phyloP scores from a whole-genome alignment of 2,888 invertebrate species.

The Parnassius apollo region DNA sequence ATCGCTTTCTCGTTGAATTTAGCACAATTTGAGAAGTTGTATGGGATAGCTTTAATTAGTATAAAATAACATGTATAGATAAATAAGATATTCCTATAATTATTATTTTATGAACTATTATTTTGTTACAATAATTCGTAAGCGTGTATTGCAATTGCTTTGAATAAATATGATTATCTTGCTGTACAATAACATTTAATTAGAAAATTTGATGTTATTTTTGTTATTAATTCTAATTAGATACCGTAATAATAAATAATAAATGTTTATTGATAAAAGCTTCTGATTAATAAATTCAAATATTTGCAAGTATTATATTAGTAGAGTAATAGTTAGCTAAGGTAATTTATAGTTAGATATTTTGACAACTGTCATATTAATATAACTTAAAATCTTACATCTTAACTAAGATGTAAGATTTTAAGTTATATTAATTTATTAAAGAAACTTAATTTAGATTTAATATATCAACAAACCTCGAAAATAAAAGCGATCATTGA shows the following conservation, averaged over 20 bases:
- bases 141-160: constrained; percentile 10
- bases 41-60: constrained; percentile 81
- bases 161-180: constrained; percentile 18
- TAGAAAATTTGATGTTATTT: constrained; percentile 1
- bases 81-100: constrained; percentile 39
- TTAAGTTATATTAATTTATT: constrained; percentile 4
- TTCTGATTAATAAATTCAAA: constrained; percentile 6
- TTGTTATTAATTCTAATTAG: background rate
- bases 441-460: constrained; percentile 21
- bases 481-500: background rate
- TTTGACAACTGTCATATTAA: too few species aligned
- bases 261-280: constrained; percentile 7
- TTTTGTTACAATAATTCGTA: constrained; percentile 10
- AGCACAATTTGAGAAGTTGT: constrained; percentile 73
- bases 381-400: constrained; percentile 13
- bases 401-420: constrained; percentile 8
- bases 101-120: constrained; percentile 18
- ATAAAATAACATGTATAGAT: constrained; percentile 48
- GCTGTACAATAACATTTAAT: constrained; percentile 2
- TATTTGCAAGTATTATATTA: constrained; percentile 16
- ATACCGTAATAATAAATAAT: constrained; percentile 1
- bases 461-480: constrained; percentile 7
- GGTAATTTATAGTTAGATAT: constrained; percentile 16
- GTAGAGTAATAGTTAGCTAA: constrained; percentile 12
- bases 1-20: constrained; percentile 58